A percentile compares a stretch with the other conserved stretches of the same genome.
Conservation (phyloP, 2,113 vertebrate genomes). For the Crotalus viridis region DNA sequence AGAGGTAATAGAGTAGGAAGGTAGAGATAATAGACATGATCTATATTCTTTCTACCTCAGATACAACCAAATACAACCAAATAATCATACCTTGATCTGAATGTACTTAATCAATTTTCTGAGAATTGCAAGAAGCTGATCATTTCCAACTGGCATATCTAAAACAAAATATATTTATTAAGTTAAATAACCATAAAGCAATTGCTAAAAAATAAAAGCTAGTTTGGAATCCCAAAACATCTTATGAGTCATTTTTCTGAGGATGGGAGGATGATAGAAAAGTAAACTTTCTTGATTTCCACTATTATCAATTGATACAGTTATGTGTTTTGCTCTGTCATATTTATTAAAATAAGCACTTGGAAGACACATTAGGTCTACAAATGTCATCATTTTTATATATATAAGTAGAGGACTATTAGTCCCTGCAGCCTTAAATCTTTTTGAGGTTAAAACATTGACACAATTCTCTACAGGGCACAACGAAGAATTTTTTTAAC, state of each 20-base stretch:
- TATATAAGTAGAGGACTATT: too few species aligned
- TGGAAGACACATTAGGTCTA: too few species aligned
- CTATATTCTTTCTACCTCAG: not conserved
- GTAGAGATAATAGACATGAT: not conserved
- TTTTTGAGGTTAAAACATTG: not conserved
- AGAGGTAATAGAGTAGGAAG: not conserved
- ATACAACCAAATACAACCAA: not conserved
- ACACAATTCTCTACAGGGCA: not conserved
- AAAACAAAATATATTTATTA: constrained; percentile 28
- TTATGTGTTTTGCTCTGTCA: not conserved
- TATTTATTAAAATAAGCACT: not conserved
- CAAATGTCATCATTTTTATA: too few species aligned
- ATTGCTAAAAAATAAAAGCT: not conserved
- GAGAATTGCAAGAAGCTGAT: constrained; percentile 81
- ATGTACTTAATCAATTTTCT: constrained; percentile 87
- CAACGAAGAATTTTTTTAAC: too few species aligned
- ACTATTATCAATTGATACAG: not conserved
- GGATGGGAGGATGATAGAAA: not conserved
- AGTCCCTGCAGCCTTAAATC: too few species aligned
- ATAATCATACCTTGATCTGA: constrained; percentile 83
- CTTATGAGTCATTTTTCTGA: not conserved
- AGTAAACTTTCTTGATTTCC: not conserved
- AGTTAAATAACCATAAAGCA: not conserved
- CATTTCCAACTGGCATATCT: constrained; percentile 89
- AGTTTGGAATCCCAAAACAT: not conserved